phyloP scores from a whole-genome alignment of 2,797 vertebrate genomes.

The Pangasius sanitwongsei region DNA sequence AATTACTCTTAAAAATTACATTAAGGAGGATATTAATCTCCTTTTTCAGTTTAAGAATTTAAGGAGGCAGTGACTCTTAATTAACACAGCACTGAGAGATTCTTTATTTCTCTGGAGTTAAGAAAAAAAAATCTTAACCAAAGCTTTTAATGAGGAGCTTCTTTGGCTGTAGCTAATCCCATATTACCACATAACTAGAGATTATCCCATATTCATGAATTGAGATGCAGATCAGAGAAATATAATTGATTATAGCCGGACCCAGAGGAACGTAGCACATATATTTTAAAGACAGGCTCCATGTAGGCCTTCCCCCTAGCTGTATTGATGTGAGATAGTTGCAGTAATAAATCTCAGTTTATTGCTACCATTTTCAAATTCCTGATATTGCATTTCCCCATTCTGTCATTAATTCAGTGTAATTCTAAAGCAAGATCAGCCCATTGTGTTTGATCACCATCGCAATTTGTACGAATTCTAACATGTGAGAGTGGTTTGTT shows the following conservation, averaged over 20 bases:
- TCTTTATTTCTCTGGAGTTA: background rate
- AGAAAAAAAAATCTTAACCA: background rate
- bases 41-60: background rate
- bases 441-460: constrained; percentile 5
- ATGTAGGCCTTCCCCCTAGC: background rate
- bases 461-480: background rate
- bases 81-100: background rate
- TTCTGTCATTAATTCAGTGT: constrained; percentile 9
- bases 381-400: background rate
- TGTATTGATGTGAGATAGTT: background rate
- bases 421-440: background rate
- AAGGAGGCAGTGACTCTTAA: background rate
- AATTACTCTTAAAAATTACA: background rate
- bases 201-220: constrained; percentile 10
- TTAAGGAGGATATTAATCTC: background rate
- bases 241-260: background rate
- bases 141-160: constrained; percentile 1
- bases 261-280: background rate
- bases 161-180: constrained; percentile 15
- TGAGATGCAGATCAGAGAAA: constrained; percentile 29
- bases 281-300: background rate
- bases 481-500: background rate
- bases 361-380: background rate
- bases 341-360: constrained; percentile 2
- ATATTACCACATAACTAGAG: constrained; percentile 1